Base-by-base conservation (phyloP, 1,140 invertebrate genomes). In the Pogonus chalceus region DNA sequence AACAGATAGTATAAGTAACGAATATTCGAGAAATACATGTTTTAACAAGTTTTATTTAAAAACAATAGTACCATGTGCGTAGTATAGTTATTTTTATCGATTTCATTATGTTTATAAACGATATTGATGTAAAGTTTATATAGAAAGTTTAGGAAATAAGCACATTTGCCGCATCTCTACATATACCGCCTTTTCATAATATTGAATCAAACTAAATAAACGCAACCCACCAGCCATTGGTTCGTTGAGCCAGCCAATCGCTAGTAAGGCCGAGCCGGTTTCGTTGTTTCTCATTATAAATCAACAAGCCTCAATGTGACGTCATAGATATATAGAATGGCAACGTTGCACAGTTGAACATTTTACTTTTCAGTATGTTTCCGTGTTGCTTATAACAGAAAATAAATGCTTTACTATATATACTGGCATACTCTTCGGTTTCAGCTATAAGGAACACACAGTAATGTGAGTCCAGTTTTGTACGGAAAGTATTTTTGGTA, bases 241-340 rank as follows among this genome's bases (percentile, higher is more conserved):
- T 49, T 23, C 14, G 21, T 26, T 24, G 12, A 2, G 46, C 22
- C 52, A 26, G 31, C 56, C 56, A 57, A 57, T 57, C 23, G 50
- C 52, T 16, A 26, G 37, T 57, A 57, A 57, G 56, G 56, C 56
- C 56, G 52, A 57, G 56, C 52, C 56, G 52, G 37, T 43, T 43
- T 43, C 37, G 56, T 52, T 54, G 60, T 66, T 66, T 64, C 64
- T 66, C 64, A 63, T 65, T 66, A 62, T 66, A 66, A 65, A 66
- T 66, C 64, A 66, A 65, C 61, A 49, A 49, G 20, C 47, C 47
- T 49, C 58, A 52, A 24, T 35, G 63, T 65, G 62, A 65, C 65
- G 63, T 66, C 62, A 66, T 49, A 35, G 47, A 31, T 22, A 49
- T n/a, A n/a, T n/a, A 43, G 46, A 55, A 51, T 18, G 60, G 59